Evolutionary conservation across 2,113 vertebrate species (phyloP), one percentile per base, ranked within the genome.

Genomic region (Tenrec ecaudatus): DNA sequence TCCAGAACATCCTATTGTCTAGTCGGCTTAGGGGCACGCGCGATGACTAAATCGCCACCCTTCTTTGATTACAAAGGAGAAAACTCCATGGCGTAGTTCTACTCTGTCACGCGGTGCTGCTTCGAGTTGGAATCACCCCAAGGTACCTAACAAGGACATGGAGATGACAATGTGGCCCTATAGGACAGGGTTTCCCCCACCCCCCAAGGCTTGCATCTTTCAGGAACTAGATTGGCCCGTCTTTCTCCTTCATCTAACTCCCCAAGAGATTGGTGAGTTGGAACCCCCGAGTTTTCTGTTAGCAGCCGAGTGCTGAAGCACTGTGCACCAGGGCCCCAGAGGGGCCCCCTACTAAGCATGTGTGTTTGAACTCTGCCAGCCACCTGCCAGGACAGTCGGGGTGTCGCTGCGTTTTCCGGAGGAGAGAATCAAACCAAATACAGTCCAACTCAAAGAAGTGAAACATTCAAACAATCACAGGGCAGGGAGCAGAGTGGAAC

Each of bases 361-460:
- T 80, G 66, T 27, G n/a, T 94, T 78, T 60, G 33, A 77, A 47
- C 9, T 16, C 11, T 79, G 6, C 7, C 57, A 38, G 58, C 36
- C 47, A 27, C n/a, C 68, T 84, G 40, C 47, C 66, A 86, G 38
- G 25, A 58, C 31, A 57, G 53, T 43, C 22, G 23, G 1, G 43
- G 27, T 47, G 43, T 77, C 31, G 31, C 33, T 33, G 92, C 43
- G n/a, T 69, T 87, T 83, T 60, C 66, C 22, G 80, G 53, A 19
- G 25, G n/a, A 68, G 23, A 84, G 87, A 80, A 76, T 88, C 40
- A 47, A 92, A 79, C n/a, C 71, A 83, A 68, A 76, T 4, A 87
- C 82, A 82, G 66, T n/a, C 64, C 22, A 36, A 22, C 12, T 69
- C 31, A 33, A 25, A 85, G 58, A 95, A 17, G 53, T 29, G 66